Evolutionary conservation across 2,797 vertebrate species (phyloP).

Genomic region (Limosa lapponica): DNA sequence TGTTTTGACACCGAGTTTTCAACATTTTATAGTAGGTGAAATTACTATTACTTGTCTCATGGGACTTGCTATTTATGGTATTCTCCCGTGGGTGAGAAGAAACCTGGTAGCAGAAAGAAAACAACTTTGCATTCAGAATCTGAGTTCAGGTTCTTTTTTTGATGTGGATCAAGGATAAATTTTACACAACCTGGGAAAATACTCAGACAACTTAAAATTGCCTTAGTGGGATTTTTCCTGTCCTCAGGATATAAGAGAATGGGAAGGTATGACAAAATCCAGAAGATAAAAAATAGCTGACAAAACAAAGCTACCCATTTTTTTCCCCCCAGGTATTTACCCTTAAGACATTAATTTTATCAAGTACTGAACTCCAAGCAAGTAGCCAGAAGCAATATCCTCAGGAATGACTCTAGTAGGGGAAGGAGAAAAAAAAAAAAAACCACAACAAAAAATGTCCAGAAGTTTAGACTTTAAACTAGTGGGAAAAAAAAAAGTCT

Average conservation of each 20-base stretch:
- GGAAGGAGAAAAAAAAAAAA: not conserved
- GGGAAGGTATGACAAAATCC: not conserved
- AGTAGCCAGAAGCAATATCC: not conserved
- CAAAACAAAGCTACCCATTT: not conserved
- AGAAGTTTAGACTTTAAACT: not conserved
- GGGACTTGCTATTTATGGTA: not conserved
- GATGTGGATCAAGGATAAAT: not conserved
- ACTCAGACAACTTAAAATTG: not conserved
- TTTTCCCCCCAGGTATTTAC: rapidly evolving
- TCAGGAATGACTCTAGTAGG: not conserved
- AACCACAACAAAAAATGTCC: not conserved
- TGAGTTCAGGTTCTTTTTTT: not conserved
- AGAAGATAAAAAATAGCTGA: not conserved
- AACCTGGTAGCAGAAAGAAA: not conserved
- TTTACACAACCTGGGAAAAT: not conserved
- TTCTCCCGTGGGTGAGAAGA: not conserved
- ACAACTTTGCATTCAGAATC: not conserved
- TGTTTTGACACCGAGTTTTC: not conserved
- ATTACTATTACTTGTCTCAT: not conserved
- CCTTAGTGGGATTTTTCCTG: not conserved
- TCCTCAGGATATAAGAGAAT: not conserved
- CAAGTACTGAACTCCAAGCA: not conserved
- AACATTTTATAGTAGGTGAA: not conserved
- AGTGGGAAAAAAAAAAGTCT: not conserved
- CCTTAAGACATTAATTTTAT: not conserved